Base-by-base conservation (phyloP, 2,113 vertebrate genomes). In the Oryzias woworae region DNA sequence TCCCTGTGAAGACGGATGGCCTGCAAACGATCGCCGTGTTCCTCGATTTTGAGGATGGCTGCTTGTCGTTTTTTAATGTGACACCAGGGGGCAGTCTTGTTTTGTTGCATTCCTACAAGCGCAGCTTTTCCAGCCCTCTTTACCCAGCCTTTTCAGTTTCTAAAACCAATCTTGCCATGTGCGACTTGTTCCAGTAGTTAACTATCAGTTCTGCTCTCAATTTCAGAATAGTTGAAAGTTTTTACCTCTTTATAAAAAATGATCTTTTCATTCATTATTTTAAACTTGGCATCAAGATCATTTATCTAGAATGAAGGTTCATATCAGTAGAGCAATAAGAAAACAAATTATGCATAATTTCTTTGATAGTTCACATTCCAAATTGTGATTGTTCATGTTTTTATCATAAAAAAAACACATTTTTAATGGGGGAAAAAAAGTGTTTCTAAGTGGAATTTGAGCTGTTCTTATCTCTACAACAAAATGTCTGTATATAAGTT, bases 91-190 rank as follows among this genome's bases (percentile, higher is more conserved):
- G 85, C 61, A 75, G 76, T 77, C 72, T 92, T 14, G 69, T 36
- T 47, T 66, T 90, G 5, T 78, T 93, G 57, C 86, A 93, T 81
- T 84, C 83, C 36, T 93, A 77, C 58, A 68, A 85, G 68, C 88
- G 92, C 14, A 50, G 16, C 2, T 92, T 93, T 56, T 76, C 65
- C 2, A 73, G 73, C 22, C 85, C 88, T 7, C 79, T 93, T 12
- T 91, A 87, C 66, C 92, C 91, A n/a, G 92, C 92, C 0, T 75
- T 92, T n/a, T 91, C 87, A 23, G 90, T 90, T 50, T 92, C 88
- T 17, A 93, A 91, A 84, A 88, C 90, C 2, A 75, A 84, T 4
- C 74, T 93, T 60, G 65, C 69, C 20, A 50, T 92, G 72, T 83
- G 86, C 51, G 75, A 90, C 48, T 63, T 91, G 24, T 93, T 88